Base-by-base conservation (phyloP, 2,888 invertebrate species). In the Ellobium chinense region DNA sequence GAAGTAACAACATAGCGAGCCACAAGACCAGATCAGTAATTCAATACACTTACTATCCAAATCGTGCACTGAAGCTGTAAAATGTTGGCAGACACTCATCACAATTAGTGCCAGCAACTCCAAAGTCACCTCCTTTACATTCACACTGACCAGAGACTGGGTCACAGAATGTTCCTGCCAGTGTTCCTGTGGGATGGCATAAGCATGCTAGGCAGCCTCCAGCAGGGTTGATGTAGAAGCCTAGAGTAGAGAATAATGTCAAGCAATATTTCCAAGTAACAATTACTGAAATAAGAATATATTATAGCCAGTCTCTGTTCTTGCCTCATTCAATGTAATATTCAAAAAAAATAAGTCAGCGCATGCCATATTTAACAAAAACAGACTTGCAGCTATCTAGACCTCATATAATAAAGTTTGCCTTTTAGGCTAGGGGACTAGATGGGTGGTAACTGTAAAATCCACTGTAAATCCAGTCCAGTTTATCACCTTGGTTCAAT, bases 71-170 rank as follows among this genome's bases (percentile, higher is more conserved):
- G 78, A 90, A 91, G 24, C 73, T 81, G 76, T 85, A 90, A 82
- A 82, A 90, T 9, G 85, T 87, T 5, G 84, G 83, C 27, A 85
- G 63, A 83, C 92, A 92, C 39, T 87, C 75, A 70, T 89, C 83
- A 83, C 92, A 92, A 21, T 85, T 81, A 46, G 85, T 82, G 0
- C 92, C 92, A 36, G 87, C 86, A 4, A 92, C 88, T 14, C 92
- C 92, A 24, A 87, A 83, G 36, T 84, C 84, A 0, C 86, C 88
- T 36, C 81, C 81, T 66, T 84, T 81, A 81, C 92, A 92, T 66
- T 89, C 87, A 84, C 92, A 92, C 83, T 92, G 91, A 1, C 92
- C 92, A 18, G 91, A 91, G 75, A 76, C 60, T 0, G 88, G 74
- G 80, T 92, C 86, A 85, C 92, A 92, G 34, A 68, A 56, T 5